Evolutionary conservation across 2,113 vertebrate species (phyloP).

Genomic region (Entelurus aequoreus): DNA sequence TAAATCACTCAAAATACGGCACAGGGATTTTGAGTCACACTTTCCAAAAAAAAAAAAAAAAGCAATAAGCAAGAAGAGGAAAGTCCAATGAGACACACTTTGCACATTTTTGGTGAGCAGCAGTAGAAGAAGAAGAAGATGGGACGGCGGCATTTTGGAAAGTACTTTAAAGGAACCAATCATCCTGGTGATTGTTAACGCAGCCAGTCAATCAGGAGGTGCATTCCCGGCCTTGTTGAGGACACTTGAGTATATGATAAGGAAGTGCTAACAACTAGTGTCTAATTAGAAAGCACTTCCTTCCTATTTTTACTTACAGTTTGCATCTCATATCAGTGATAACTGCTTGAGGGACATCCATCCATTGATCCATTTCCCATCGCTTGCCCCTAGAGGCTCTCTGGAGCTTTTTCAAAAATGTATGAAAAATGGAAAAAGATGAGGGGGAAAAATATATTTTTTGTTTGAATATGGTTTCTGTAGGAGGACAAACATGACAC

Average conservation of each 20-base stretch:
- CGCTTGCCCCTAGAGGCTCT: no score
- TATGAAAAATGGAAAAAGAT: no score
- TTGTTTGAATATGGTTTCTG: no score
- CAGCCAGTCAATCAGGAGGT: conserved; percentile 56
- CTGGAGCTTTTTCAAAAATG: no score
- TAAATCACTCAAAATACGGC: conserved; percentile 66
- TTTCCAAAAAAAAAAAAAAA: conserved; percentile 40
- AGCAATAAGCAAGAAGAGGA: conserved; percentile 62
- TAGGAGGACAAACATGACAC: no score
- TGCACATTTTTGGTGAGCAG: conserved; percentile 46
- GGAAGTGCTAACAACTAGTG: conserved; percentile 23
- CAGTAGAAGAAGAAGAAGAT: conserved; percentile 28
- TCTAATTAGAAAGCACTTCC: neutral
- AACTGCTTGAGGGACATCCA: no score
- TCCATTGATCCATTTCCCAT: no score
- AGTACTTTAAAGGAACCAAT: conserved; percentile 60
- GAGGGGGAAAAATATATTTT: no score
- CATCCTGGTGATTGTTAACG: conserved; percentile 55
- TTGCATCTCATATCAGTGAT: no score
- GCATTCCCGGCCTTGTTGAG: conserved; percentile 34
- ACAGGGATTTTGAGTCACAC: conserved; percentile 60
- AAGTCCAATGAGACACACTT: conserved; percentile 57
- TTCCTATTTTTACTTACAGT: no score
- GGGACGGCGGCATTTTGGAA: conserved; percentile 43
- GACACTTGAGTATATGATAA: conserved; percentile 50